Percentiles rank a stretch among this genome's conserved stretches.
These are phyloP conservation scores for Acromyrmex charruanus DNA, from an alignment of 1,140 invertebrate genomes.

Conservation along the genomic window DNA sequence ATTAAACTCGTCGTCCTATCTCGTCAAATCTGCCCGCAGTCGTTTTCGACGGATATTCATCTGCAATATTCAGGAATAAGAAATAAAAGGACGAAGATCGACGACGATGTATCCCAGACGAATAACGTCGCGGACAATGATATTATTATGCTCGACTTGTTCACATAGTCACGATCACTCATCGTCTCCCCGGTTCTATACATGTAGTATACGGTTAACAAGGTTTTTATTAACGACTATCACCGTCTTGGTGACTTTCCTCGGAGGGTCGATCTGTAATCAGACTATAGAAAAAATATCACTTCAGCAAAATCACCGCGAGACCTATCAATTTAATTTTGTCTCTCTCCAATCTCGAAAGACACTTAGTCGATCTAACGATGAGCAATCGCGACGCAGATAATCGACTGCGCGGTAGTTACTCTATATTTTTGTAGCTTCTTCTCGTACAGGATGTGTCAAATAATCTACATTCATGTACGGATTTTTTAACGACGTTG, in stretches of 20 bases:
- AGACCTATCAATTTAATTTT: conserved; percentile 50
- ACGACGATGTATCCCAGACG: neutral
- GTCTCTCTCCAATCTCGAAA: conserved; percentile 33
- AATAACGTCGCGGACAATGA: conserved; percentile 52
- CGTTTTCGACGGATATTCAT: conserved; percentile 17
- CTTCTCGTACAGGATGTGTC: conserved; percentile 13
- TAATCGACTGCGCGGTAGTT: conserved; percentile 32
- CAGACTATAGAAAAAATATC: neutral
- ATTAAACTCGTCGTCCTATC: conserved; percentile 24
- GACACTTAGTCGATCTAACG: conserved; percentile 16
- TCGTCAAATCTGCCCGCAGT: conserved; percentile 38
- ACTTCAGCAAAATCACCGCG: neutral
- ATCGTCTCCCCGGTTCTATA: neutral
- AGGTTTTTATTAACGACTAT: neutral
- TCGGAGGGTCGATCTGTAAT: neutral
- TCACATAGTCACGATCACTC: neutral
- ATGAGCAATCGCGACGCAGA: conserved; percentile 24
- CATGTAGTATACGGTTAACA: neutral
- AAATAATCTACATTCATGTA: neutral
- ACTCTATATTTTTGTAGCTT: conserved; percentile 16
- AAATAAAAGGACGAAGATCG: neutral
- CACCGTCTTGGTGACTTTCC: neutral
- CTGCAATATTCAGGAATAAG: neutral
- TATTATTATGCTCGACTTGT: conserved; percentile 27
- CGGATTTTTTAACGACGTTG: neutral